Evolutionary conservation across 2,888 invertebrate species (phyloP), one percentile per base, ranked within the genome.

Genomic region (Neoaliturus tenellus): DNA sequence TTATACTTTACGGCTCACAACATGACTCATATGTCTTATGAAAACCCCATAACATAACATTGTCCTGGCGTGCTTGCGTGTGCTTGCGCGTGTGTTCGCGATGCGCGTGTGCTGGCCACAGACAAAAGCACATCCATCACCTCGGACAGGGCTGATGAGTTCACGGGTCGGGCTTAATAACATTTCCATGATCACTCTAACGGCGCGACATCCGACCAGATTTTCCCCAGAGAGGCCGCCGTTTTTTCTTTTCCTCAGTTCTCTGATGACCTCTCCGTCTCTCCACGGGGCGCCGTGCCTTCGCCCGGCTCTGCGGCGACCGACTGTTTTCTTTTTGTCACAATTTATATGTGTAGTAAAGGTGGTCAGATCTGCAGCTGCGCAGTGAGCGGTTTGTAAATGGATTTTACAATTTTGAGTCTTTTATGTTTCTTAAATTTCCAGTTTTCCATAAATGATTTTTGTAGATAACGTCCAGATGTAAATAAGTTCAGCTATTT

Each of bases 151-250:
- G 12, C 6, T 75, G 75, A 75, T 75, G 75, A 75, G 75, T 75
- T 75, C 75, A 75, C 23, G 75, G 75, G 75, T 75, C 75, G 75
- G 28, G 75, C 75, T 48, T 75, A 75, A 75, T 75, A 75, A 75
- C 75, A 75, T 75, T 48, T 44, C 75, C 75, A 75, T 48, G 75
- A 41, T 75, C 75, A 75, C 75, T n/a, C 28, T 71, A 71, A 71
- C 39, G 71, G 71, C 71, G 71, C 41, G 71, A 41, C 71, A 62
- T 62, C 62, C 62, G 31, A 28, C 28, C 28, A 62, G 62, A 62
- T 62, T 62, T 62, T 62, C 62, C 62, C 62, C 62, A n/a, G 51
- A 23, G 20, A 23, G 20, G 20, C 23, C 23, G 20, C 51, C 5
- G 28, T 6, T 31, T 8, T 62, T 31, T 31, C 62, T 17, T 62